phyloP scores from a whole-genome alignment of 1,140 invertebrate genomes.

The Leptinotarsa undecemlineata region DNA sequence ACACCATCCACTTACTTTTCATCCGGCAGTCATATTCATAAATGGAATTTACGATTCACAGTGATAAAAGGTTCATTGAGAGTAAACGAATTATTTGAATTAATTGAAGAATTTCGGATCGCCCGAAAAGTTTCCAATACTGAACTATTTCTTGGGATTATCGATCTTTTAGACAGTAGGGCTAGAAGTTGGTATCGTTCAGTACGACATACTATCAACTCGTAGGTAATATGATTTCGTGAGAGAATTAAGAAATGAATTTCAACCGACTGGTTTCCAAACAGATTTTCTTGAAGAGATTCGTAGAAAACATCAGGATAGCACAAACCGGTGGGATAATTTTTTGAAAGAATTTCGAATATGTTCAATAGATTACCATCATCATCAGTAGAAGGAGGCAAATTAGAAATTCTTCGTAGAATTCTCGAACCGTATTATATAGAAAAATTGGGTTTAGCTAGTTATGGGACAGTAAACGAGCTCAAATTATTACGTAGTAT shows the following conservation, averaged over 20 bases:
- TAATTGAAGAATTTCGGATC: neutral
- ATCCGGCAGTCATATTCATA: too few species aligned
- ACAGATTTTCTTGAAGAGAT: conserved; percentile 44
- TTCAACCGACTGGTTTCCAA: conserved; percentile 40
- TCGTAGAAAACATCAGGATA: conserved; percentile 43
- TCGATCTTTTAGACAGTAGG: neutral
- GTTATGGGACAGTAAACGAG: conserved; percentile 14
- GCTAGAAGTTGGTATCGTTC: neutral
- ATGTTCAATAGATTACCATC: conserved; percentile 44
- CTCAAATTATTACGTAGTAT: neutral
- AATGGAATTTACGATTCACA: too few species aligned
- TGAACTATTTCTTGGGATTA: neutral
- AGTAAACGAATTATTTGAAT: neutral
- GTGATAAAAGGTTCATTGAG: neutral
- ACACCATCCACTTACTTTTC: too few species aligned
- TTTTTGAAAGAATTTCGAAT: conserved; percentile 44
- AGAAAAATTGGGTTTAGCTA: conserved; percentile 7
- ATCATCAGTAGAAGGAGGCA: conserved; percentile 30
- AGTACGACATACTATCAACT: neutral
- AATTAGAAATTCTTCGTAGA: conserved; percentile 44
- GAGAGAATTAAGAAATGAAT: conserved; percentile 38
- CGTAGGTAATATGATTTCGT: too few species aligned
- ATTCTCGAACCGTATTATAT: conserved; percentile 41
- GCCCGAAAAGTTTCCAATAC: neutral
- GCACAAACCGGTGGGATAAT: conserved; percentile 43